These are phyloP conservation scores for Akabosia matsudoensis DNA, from an alignment of 1,140 invertebrate species.

Conservation along the genomic window DNA sequence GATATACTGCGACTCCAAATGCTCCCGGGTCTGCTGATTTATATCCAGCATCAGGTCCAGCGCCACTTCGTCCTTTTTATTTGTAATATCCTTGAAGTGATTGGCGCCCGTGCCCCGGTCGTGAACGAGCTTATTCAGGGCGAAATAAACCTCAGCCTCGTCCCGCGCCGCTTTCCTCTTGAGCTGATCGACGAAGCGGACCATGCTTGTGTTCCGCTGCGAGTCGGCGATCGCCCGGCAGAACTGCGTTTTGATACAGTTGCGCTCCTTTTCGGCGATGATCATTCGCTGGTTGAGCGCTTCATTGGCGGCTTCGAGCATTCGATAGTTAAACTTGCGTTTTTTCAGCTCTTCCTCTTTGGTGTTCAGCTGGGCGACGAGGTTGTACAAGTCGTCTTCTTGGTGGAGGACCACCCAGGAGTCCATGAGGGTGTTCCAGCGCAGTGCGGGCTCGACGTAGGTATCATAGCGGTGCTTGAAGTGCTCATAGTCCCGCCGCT, in stretches of 20 bases:
- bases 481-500: not conserved
- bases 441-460: not conserved
- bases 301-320: conserved; percentile 26
- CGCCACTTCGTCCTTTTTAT: not conserved
- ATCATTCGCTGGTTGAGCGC: not conserved
- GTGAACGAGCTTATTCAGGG: not conserved
- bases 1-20: conserved; percentile 5
- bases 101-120: not conserved
- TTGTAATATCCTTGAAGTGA: not conserved
- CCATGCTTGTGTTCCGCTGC: conserved; percentile 1
- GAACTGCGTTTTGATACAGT: not conserved
- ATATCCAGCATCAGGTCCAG: not conserved
- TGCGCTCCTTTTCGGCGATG: not conserved
- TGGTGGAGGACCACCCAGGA: not conserved
- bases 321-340: not conserved
- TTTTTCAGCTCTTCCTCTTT: conserved; percentile 2
- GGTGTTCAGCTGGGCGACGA: not conserved
- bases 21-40: conserved; percentile 17
- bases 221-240: not conserved
- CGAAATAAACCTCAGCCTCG: conserved; percentile 20
- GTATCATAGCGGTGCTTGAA: conserved; percentile 11
- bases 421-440: not conserved
- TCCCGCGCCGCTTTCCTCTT: conserved; percentile 15
- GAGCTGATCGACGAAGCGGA: not conserved
- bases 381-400: conserved; percentile 1